Evolutionary conservation across 2,888 invertebrate species (phyloP).

Genomic region (Diogma glabrata): DNA sequence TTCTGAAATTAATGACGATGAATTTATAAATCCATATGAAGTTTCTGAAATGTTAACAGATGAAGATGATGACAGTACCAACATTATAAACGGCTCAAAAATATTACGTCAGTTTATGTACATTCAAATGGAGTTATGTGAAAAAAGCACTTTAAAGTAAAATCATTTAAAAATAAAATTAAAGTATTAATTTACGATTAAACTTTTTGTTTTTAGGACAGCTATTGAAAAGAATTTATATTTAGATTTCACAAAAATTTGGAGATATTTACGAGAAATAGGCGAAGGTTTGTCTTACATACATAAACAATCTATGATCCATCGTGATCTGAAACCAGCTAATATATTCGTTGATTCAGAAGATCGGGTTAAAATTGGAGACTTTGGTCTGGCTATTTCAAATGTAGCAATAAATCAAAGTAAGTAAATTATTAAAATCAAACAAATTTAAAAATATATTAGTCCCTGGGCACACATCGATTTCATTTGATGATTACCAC

Average conservation of each 20-base stretch:
- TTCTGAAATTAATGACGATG: constrained; percentile 5
- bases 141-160: constrained; percentile 81
- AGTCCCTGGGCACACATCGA: too few species aligned
- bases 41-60: neutral
- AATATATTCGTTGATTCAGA: constrained; percentile 92
- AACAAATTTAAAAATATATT: too few species aligned
- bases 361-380: constrained; percentile 93
- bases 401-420: too few species aligned
- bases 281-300: constrained; percentile 82
- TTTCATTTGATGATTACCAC: too few species aligned
- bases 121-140: constrained; percentile 94
- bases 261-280: constrained; percentile 91
- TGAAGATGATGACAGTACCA: too few species aligned
- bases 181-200: constrained; percentile 4
- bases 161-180: constrained; percentile 23
- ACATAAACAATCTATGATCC: constrained; percentile 84
- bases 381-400: constrained; percentile 91
- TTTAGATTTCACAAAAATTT: constrained; percentile 65
- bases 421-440: too few species aligned
- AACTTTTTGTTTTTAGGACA: constrained; percentile 39
- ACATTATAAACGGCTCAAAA: too few species aligned
- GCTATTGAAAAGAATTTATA: constrained; percentile 77
- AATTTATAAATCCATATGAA: neutral
- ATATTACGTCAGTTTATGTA: constrained; percentile 65
- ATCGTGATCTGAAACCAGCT: constrained; percentile 74